Base-by-base conservation (phyloP, 1,140 invertebrate genomes). In the Saccostrea glomerata region DNA sequence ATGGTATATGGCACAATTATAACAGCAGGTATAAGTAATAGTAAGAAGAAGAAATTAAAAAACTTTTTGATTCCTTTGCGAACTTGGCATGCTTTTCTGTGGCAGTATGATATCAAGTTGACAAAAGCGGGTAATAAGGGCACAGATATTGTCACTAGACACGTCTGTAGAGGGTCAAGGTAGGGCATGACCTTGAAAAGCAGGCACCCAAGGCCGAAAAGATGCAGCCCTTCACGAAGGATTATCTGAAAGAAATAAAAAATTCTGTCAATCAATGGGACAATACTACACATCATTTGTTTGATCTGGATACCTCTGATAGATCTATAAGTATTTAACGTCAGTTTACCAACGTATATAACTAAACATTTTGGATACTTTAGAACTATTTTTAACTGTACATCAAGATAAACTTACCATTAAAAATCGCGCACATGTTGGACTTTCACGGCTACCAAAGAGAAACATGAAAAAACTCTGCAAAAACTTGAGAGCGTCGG, bases 161-260 rank as follows among this genome's bases (percentile, higher is more conserved):
- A 87, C 3, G 84, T 77, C 30, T 89, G 86, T 1, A 89, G 36
- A 3, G 89, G 82, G n/a, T 87, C 84, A 1, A 89, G 23, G 13
- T 77, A 60, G 1, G 89, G 89, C 83, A 87, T 56, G 15, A 89
- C 70, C 58, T 85, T 85, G 70, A 87, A 89, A 15, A 89, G 85
- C 17, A 89, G 54, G 11, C 60, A 83, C 4, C 25, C 54, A 17
- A 89, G 55, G 25, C 86, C 86, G 15, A 87, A 63, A 36, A 85
- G 36, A 55, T 89, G 89, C 0, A 87, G 40, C 30, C 54, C n/a
- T 54, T 89, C 89, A 85, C 83, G 82, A 40, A 87, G 1, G 23
- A 85, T 54, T 2, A 89, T 25, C 88, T 89, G 30, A 13, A 83
- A 84, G 40, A 84, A 82, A 60, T 36, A 4, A 15, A n/a, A 3